Evolutionary conservation across 2,113 vertebrate species (phyloP).

Genomic region (Chrysemys picta): DNA sequence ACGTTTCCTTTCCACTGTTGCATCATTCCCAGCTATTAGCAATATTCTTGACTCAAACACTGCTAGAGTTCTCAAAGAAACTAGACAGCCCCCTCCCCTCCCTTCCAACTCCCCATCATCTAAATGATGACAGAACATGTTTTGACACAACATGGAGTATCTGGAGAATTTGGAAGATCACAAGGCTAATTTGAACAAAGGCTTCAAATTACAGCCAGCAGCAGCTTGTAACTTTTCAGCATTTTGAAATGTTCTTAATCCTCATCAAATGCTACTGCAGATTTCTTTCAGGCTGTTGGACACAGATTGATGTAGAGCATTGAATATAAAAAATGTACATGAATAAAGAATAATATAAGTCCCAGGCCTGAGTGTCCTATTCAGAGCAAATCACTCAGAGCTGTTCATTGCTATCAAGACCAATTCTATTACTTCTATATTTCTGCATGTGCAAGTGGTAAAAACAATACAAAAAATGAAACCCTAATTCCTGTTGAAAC

Average conservation of each 20-base stretch:
- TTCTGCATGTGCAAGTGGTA: background rate
- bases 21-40: background rate
- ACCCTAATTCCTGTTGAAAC: background rate
- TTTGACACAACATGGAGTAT: background rate
- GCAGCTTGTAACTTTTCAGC: background rate
- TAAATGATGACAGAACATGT: background rate
- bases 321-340: background rate
- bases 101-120: background rate
- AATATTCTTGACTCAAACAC: accelerated
- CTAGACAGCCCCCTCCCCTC: background rate
- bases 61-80: background rate
- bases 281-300: conserved; percentile 18
- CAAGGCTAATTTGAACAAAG: background rate
- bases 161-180: background rate
- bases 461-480: background rate
- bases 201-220: conserved; percentile 24
- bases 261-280: conserved; percentile 3
- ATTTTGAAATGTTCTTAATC: background rate
- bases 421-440: background rate
- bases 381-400: accelerated
- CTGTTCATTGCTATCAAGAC: background rate
- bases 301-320: background rate
- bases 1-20: background rate
- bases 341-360: background rate
- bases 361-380: background rate